These are phyloP conservation scores for Ptiloglossa arizonensis DNA, from an alignment of 1,140 invertebrate genomes.

Conservation along the genomic window DNA sequence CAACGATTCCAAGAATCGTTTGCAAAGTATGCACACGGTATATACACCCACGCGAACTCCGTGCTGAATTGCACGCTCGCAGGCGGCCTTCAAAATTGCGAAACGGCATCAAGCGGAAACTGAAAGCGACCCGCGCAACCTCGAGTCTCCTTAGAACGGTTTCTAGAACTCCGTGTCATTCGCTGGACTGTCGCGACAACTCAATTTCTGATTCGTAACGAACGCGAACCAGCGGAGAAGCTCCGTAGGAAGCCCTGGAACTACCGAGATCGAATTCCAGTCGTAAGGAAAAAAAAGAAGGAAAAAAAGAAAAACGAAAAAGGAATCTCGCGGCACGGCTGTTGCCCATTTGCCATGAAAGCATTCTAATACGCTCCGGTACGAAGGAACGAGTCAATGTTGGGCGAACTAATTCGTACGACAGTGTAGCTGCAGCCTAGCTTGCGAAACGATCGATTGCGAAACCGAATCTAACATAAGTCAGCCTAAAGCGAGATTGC, in stretches of 20 bases:
- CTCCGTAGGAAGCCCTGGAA: background rate
- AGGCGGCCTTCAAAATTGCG: conserved; percentile 18
- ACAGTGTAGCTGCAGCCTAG: background rate
- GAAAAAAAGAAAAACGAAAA: background rate
- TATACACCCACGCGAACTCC: conserved; percentile 1
- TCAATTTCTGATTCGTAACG: background rate
- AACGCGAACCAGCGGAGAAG: background rate
- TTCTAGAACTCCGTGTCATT: conserved; percentile 1
- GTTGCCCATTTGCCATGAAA: background rate
- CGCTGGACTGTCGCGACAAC: background rate
- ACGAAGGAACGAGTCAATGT: background rate
- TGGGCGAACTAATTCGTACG: conserved; percentile 19
- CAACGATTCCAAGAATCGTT: background rate
- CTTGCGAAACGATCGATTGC: conserved; percentile 48
- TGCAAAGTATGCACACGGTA: background rate
- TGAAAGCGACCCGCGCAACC: conserved; percentile 10
- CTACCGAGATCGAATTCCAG: background rate
- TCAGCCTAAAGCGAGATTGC: conserved; percentile 32
- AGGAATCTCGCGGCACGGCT: background rate
- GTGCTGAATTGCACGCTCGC: background rate
- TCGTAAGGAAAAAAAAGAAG: background rate
- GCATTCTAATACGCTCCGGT: conserved; percentile 2
- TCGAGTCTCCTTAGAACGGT: conserved; percentile 16
- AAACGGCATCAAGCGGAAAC: conserved; percentile 15
- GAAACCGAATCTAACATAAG: conserved; percentile 17